Evolutionary conservation across 2,113 vertebrate genomes (phyloP).

Genomic region (Thryonomys swinderianus): DNA sequence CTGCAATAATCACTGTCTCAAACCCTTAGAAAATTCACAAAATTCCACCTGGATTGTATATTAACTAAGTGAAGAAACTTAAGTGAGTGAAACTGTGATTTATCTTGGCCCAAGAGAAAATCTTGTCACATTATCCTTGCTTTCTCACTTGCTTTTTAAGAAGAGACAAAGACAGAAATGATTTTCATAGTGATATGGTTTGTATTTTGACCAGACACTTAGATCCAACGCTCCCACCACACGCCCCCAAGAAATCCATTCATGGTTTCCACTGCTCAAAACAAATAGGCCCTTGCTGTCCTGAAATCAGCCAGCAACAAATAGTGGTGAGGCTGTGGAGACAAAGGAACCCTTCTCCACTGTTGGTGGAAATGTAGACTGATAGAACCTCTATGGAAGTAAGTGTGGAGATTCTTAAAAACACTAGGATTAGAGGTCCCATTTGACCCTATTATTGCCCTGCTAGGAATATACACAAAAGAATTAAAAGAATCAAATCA

Average conservation of each 20-base stretch:
- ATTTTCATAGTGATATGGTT: neutral
- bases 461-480: too few relatives aligned
- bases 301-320: too few relatives aligned
- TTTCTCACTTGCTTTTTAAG: slow-evolving; percentile 4
- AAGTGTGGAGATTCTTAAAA: too few relatives aligned
- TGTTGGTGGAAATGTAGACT: too few relatives aligned
- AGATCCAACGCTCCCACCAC: neutral
- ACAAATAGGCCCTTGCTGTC: neutral
- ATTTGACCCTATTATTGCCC: too few relatives aligned
- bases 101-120: neutral
- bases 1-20: slow-evolving; percentile 33
- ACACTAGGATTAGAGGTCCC: too few relatives aligned
- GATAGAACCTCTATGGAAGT: too few relatives aligned
- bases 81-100: slow-evolving; percentile 46
- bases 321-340: too few relatives aligned
- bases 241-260: neutral
- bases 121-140: neutral
- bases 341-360: too few relatives aligned
- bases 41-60: slow-evolving; percentile 9
- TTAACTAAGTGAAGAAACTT: slow-evolving; percentile 60
- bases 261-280: neutral
- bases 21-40: neutral
- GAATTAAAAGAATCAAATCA: too few relatives aligned
- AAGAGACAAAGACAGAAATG: neutral
- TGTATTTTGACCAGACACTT: slow-evolving; percentile 22